Base-by-base conservation (phyloP, 53 echinoderm and acorn worm species). In the Echinarachnius parma region DNA sequence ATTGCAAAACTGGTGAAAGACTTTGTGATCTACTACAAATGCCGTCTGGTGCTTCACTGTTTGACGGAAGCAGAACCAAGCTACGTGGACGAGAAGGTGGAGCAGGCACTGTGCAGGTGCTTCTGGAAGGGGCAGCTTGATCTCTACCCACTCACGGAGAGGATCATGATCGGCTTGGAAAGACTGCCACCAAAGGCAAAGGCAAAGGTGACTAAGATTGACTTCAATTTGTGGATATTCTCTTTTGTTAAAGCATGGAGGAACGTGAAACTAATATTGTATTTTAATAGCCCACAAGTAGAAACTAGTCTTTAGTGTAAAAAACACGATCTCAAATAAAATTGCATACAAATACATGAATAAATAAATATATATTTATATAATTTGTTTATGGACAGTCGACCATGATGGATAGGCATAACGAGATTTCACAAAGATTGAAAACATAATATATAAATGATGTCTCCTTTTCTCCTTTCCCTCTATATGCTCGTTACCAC, bases 11-110 rank as follows among this genome's bases (percentile, higher is more conserved):
- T 46, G 48, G 65, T 19, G 9, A 65, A 65, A 46, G 65, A 46
- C 65, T 65, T 65, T 46, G 65, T 65, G 18, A 36, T 46, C 27
- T 65, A 7, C 46, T 65, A 65, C 35, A 69, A 53, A 69, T 53
- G 53, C 25, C 69, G 35, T 4, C 20, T 69, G 34, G 53, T 69
- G 53, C 31, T 69, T 19, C 52, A 48, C 34, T 69, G 69, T 53
- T 20, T 69, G 30, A 4, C 31, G 15, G 69, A 69, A 46, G 65
- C 65, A 46, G 65, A 65, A 29, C 9, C 13, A n/a, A 46, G 27
- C 26, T 65, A 46, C 19, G 29, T 65, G 2, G 53, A 49, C 49
- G 53, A 52, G 19, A 20, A 53, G 2, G 52, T 69, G 53, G 22
- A 21, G 3, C 30, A 15, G 10, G 69, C 52, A n/a, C 49, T 69